phyloP scores from a whole-genome alignment of 2,888 invertebrate genomes.

The Smittia sp. region DNA sequence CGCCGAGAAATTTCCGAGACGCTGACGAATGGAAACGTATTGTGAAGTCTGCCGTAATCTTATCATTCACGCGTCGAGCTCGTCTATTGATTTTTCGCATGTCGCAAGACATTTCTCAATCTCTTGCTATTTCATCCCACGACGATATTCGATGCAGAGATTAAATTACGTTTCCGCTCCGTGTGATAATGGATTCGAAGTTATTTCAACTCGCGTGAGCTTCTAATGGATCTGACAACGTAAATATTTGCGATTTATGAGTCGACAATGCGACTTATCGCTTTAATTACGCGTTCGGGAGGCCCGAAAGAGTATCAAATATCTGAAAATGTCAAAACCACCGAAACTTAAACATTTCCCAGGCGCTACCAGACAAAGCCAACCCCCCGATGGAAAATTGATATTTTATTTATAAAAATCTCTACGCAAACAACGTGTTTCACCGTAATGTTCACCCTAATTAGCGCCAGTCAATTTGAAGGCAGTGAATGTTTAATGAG shows the following conservation, averaged over 20 bases:
- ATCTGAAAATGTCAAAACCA: constrained; percentile 34
- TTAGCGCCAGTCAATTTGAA: constrained; percentile 9
- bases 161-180: constrained; percentile 29
- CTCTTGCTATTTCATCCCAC: constrained; percentile 36
- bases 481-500: constrained; percentile 22
- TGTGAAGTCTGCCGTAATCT: constrained; percentile 31
- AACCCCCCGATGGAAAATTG: not conserved
- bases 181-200: constrained; percentile 14
- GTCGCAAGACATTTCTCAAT: constrained; percentile 36
- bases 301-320: constrained; percentile 9
- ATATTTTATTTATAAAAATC: constrained; percentile 29
- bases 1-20: constrained; percentile 1
- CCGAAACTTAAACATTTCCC: constrained; percentile 16
- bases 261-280: not conserved
- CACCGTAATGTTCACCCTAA: constrained; percentile 13
- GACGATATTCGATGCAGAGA: constrained; percentile 21
- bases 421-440: constrained; percentile 21
- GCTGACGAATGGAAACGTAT: constrained; percentile 16
- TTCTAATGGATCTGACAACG: constrained; percentile 28
- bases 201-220: constrained; percentile 4
- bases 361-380: not conserved
- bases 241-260: constrained; percentile 31
- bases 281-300: constrained; percentile 18
- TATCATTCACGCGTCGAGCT: not conserved
- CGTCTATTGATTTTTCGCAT: constrained; percentile 1